phyloP scores from a whole-genome alignment of 2,113 vertebrate species.

The Speoplatyrhinus poulsoni region DNA sequence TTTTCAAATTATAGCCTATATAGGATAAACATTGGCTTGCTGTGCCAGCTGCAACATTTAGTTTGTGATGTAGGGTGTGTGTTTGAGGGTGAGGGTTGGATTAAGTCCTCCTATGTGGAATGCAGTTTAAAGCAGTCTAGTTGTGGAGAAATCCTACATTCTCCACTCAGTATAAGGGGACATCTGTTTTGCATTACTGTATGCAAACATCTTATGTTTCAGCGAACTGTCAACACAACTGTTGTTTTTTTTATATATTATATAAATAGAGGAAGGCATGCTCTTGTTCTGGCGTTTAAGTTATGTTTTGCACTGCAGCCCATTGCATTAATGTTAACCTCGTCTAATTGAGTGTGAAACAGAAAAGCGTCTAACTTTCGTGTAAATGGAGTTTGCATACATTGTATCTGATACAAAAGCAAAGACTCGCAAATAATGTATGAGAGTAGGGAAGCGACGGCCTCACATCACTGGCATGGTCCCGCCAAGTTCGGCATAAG shows the following conservation, averaged over 20 bases:
- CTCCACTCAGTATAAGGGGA: neutral
- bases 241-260: slow-evolving; percentile 14
- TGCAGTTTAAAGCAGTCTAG: neutral
- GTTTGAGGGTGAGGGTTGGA: neutral
- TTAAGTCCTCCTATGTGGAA: neutral
- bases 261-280: neutral
- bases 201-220: slow-evolving; percentile 32
- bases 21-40: neutral
- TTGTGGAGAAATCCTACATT: slow-evolving; percentile 2
- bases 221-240: slow-evolving; percentile 2
- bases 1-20: neutral
- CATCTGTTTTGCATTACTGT: slow-evolving; percentile 26
- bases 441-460: too few relatives aligned
- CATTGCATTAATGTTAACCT: slow-evolving; percentile 41
- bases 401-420: too few relatives aligned
- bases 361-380: too few relatives aligned
- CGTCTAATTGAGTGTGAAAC: slow-evolving; percentile 9
- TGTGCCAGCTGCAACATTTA: neutral
- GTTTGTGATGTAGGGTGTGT: neutral
- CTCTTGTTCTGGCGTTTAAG: slow-evolving; percentile 36
- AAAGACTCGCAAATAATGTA: too few relatives aligned
- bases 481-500: slow-evolving; percentile 46
- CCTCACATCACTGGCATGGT: slow-evolving; percentile 38
- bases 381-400: too few relatives aligned
- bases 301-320: slow-evolving; percentile 20